Evolutionary conservation across 2,888 invertebrate species (phyloP), one percentile per base, ranked within the genome.

Genomic region (Andrena marginata): DNA sequence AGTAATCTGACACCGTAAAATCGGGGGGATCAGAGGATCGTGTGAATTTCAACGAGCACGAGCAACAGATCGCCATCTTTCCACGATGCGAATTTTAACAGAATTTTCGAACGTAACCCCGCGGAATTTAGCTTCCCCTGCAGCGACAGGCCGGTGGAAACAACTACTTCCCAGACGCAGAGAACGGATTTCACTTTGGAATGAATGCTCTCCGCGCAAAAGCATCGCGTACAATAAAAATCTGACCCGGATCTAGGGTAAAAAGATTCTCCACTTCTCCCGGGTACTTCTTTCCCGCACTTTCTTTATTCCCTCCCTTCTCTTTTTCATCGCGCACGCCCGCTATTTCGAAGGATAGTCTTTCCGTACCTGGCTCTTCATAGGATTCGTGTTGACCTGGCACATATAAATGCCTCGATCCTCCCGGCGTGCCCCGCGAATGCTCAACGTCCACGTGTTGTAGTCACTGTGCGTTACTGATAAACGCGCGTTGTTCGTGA

Each of bases 381-480:
- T 98, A 65, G 98, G 98, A 94, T 98, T 97, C 79, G 98, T 98
- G 95, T 98, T 98, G 92, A 98, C 98, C 96, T 98, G 98, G 95
- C 98, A 98, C 98, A 98, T 98, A 94, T 98, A 98, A 94, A 97
- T 97, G 91, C 98, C 98, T 83, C 97, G 95, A 95, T 98, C 98
- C 94, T 97, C 97, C 90, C 97, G 95, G 93, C 97, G 96, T 89
- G 98, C 98, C 89, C 97, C 96, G 89, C 97, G 96, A 93, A 98
- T 97, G 94, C 97, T 97, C 90, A 98, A 96, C 82, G 98, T 98
- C 98, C 98, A 98, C 91, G 98, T 98, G 94, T 98, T 98, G 95
- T 96, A 97, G 95, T 98, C 98, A 95, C 97, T 98, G 95, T 98
- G 98, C 86, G 97, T 98, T 92, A 98, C 98, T 91, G 97, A 97